A percentile compares a stretch with the other conserved stretches of the same genome.
Evolutionary conservation across 2,888 invertebrate species (phyloP).

Genomic region (Apodemia hepburni): DNA sequence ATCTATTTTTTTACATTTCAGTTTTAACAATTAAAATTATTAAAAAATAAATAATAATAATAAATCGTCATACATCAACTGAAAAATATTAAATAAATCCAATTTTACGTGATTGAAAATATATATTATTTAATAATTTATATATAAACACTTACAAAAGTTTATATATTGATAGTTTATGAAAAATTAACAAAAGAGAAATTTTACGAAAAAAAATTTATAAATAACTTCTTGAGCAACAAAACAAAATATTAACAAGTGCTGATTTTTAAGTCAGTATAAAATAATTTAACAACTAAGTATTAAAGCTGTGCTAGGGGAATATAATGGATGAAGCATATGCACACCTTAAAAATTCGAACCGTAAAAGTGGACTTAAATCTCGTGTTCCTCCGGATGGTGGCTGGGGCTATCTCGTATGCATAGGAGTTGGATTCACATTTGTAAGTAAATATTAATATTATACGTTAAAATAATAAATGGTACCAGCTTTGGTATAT

Average conservation of each 20-base stretch:
- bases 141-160: neutral
- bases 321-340: slow-evolving; percentile 68
- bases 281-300: no score
- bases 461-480: no score
- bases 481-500: no score
- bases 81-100: neutral
- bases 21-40: neutral
- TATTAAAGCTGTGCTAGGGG: no score
- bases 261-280: no score
- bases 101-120: neutral
- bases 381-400: slow-evolving; percentile 83
- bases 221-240: neutral
- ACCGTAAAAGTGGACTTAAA: slow-evolving; percentile 39
- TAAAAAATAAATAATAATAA: neutral
- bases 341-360: slow-evolving; percentile 54
- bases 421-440: slow-evolving; percentile 85
- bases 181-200: no score
- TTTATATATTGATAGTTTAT: neutral
- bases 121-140: neutral
- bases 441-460: slow-evolving; percentile 80
- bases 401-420: slow-evolving; percentile 90
- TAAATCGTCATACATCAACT: slow-evolving; percentile 21
- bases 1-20: neutral
- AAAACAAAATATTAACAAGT: no score
- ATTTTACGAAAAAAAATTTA: no score